phyloP scores from a whole-genome alignment of 2,113 vertebrate genomes.

The Mormyrus lacerda region DNA sequence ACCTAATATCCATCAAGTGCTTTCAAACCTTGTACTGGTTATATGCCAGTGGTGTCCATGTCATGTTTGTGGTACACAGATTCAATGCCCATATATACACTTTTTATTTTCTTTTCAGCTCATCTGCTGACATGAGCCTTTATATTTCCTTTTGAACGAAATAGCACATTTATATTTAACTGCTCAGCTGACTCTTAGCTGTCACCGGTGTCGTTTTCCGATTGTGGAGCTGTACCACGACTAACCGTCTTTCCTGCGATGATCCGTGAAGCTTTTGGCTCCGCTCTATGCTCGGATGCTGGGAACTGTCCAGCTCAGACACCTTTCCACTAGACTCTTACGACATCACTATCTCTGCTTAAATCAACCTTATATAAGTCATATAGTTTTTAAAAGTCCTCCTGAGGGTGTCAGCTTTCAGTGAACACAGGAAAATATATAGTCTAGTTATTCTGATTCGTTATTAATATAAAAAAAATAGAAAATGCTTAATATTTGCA shows the following conservation, averaged over 20 bases:
- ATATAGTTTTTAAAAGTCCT: background rate
- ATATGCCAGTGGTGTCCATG: background rate
- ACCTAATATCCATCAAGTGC: background rate
- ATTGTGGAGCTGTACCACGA: background rate
- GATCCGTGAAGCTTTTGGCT: background rate
- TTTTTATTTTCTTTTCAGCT: background rate
- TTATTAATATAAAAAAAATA: background rate
- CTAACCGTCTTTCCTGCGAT: background rate
- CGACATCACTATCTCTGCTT: background rate
- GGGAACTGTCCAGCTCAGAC: background rate
- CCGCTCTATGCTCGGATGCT: background rate
- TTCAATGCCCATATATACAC: background rate
- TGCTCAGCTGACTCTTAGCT: background rate
- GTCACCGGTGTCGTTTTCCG: background rate
- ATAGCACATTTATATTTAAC: constrained; percentile 1
- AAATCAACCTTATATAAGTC: background rate
- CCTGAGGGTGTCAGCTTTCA: background rate
- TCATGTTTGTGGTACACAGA: background rate
- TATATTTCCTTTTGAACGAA: background rate
- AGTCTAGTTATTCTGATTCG: background rate
- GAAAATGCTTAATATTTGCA: background rate
- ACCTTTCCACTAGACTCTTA: background rate
- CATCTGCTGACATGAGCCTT: background rate
- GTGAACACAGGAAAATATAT: background rate
- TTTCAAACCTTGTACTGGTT: background rate